Conservation (phyloP, 1,140 invertebrate genomes). For the Aphelenchoides fujianensis region DNA sequence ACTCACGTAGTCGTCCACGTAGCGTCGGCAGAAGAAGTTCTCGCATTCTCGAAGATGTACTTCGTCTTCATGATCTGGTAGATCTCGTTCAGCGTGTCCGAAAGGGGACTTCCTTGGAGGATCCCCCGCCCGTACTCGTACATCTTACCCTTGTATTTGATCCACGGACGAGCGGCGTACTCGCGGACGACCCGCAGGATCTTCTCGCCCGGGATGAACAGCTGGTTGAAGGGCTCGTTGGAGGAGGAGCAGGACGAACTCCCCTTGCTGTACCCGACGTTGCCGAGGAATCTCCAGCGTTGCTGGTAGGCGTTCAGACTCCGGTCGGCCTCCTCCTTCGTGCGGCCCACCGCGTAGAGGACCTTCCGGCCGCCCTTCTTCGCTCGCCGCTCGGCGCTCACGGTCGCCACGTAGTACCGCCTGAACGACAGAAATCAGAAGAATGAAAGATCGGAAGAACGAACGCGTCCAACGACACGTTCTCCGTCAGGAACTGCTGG, state of each 20-base stretch:
- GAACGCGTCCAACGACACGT: not conserved
- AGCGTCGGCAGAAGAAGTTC: not conserved
- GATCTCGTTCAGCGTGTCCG: not conserved
- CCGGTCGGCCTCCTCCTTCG: not conserved
- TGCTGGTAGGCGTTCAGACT: not conserved
- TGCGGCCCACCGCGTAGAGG: not conserved
- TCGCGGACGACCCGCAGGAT: not conserved
- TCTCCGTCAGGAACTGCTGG: not conserved
- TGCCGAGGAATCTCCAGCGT: not conserved
- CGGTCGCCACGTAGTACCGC: not conserved
- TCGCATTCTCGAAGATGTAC: not conserved
- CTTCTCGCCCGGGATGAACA: not conserved
- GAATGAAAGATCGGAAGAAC: not conserved
- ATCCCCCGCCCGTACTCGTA: not conserved
- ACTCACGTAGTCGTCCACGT: constrained; percentile 12
- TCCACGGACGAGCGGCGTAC: not conserved
- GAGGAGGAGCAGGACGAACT: too few species aligned
- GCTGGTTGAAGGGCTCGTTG: too few species aligned
- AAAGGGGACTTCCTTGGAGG: not conserved
- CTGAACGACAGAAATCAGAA: constrained; percentile 3
- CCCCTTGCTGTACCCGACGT: not conserved
- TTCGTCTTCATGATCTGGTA: not conserved
- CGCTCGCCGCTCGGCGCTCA: not conserved
- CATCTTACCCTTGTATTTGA: not conserved
- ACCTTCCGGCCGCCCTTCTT: not conserved